A percentile compares a stretch with the other conserved stretches of the same genome.
These are phyloP conservation scores for Lanistes nyassanus DNA, from an alignment of 1,140 invertebrate species.

Conservation along the genomic window DNA sequence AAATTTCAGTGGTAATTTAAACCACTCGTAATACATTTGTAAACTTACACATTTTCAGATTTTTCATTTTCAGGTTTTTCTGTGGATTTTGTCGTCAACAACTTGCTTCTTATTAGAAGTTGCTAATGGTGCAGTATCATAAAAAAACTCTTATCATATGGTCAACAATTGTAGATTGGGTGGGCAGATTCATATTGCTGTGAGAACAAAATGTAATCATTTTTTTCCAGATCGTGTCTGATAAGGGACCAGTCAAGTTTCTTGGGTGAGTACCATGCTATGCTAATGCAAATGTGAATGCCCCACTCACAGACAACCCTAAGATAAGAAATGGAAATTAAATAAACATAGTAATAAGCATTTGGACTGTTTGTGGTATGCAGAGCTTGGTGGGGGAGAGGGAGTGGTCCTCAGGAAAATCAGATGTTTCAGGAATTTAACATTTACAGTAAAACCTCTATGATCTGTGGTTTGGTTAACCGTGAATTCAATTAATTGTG, in stretches of 20 bases:
- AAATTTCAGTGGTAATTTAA: too few relatives aligned
- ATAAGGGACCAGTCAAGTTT: not conserved
- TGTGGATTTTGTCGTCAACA: not conserved
- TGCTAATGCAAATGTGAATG: not conserved
- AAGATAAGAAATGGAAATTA: not conserved
- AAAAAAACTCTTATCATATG: not conserved
- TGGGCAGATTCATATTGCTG: too few relatives aligned
- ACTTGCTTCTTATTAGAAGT: not conserved
- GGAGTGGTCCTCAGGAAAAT: not conserved
- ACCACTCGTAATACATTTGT: too few relatives aligned
- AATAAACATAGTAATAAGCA: not conserved
- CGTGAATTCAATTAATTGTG: too few relatives aligned
- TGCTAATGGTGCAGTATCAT: not conserved
- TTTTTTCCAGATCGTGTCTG: conserved; percentile 2
- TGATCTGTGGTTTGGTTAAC: too few relatives aligned
- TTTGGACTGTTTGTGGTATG: not conserved
- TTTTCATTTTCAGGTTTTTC: not conserved
- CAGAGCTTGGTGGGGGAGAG: not conserved
- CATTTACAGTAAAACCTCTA: too few relatives aligned
- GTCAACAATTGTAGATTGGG: not conserved
- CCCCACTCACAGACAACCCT: not conserved
- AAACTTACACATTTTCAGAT: too few relatives aligned
- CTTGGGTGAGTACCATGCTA: not conserved
- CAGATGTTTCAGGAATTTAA: not conserved
- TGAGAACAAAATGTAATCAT: too few relatives aligned